Conservation (phyloP, 2,797 vertebrate species). For the Alca torda region DNA sequence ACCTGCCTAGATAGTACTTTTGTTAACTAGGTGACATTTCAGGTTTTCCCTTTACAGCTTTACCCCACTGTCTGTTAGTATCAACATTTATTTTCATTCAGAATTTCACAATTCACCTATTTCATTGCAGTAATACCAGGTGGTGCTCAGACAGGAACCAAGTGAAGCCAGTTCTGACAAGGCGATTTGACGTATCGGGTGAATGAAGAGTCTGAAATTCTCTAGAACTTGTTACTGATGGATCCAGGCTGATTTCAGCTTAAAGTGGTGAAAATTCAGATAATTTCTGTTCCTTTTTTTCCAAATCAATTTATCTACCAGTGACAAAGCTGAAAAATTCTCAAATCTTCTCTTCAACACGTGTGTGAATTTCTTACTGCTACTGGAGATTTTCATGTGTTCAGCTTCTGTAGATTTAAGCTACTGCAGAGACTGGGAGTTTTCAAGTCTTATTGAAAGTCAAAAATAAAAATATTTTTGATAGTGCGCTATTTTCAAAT, state of each 20-base stretch:
- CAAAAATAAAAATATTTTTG: background rate
- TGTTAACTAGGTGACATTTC: background rate
- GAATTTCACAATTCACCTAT: background rate
- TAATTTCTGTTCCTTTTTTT: background rate
- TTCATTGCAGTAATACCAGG: background rate
- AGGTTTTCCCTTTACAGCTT: background rate
- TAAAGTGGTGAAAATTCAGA: background rate
- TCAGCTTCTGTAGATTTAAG: background rate
- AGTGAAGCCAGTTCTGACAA: background rate
- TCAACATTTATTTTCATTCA: background rate
- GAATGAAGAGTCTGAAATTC: background rate
- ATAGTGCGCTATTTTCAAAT: background rate
- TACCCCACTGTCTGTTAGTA: background rate
- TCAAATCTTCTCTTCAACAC: background rate
- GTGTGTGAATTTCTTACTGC: background rate
- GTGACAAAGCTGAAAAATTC: background rate
- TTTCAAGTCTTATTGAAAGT: background rate
- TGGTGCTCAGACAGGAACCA: background rate
- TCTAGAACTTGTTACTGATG: background rate
- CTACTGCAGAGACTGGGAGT: background rate
- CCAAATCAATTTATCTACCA: background rate
- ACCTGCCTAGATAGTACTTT: fast-evolving
- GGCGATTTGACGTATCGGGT: background rate
- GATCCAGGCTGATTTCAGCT: background rate
- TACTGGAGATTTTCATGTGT: background rate